A percentile compares a stretch with the other conserved stretches of the same genome.
Conservation (phyloP, 2,113 vertebrate genomes). For the Xiphorhynchus elegans region DNA sequence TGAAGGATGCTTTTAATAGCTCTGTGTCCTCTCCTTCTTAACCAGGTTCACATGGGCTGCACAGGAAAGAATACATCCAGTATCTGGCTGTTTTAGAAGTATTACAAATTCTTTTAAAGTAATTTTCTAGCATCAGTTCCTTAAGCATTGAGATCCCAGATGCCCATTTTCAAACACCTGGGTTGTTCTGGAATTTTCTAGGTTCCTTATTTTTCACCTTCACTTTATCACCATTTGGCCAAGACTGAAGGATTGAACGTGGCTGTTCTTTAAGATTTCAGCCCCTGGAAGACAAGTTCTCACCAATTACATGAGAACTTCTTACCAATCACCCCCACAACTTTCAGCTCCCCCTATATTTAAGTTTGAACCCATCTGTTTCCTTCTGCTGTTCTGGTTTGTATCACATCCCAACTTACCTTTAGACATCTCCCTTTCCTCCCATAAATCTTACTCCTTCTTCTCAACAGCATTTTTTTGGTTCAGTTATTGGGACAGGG, state of each 20-base stretch:
- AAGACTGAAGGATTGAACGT: neutral
- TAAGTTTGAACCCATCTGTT: neutral
- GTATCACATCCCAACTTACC: neutral
- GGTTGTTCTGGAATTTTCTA: neutral
- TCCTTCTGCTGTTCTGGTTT: neutral
- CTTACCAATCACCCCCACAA: neutral
- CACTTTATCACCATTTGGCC: neutral
- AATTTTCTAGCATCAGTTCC: neutral
- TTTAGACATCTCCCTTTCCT: neutral
- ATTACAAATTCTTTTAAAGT: neutral
- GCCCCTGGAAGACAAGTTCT: neutral
- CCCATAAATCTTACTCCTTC: neutral
- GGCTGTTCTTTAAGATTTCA: neutral
- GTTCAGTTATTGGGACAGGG: neutral
- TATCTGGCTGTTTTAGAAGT: neutral
- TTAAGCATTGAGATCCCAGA: neutral
- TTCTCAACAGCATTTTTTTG: neutral
- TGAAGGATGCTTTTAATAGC: neutral
- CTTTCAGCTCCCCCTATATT: neutral
- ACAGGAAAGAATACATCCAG: neutral
- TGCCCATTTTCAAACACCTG: neutral
- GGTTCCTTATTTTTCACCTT: neutral
- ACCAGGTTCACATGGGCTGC: neutral
- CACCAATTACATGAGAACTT: neutral
- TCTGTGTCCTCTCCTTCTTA: neutral